Percentiles rank a stretch among this genome's conserved stretches.
Conservation (phyloP, 23 tunicate genomes). For the Styela clava region DNA sequence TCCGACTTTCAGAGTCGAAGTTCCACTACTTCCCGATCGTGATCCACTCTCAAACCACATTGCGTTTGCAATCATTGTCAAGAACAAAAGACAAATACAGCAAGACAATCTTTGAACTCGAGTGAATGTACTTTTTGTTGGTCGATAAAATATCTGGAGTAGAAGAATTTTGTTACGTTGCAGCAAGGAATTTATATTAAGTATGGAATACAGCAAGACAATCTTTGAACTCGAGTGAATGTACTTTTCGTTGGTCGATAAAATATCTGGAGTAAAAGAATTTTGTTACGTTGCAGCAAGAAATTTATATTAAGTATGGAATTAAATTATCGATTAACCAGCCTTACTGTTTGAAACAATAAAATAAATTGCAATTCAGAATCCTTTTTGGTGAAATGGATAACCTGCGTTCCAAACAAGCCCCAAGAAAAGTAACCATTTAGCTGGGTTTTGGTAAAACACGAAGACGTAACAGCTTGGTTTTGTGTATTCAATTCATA, state of each 20-base stretch:
- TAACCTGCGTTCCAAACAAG: no score
- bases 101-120: constrained; percentile 82
- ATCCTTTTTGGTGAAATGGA: no score
- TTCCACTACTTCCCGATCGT: constrained; percentile 54
- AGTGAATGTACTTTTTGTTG: constrained; percentile 82
- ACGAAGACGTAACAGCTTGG: no score
- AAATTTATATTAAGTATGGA: not conserved
- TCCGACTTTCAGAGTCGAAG: constrained; percentile 62
- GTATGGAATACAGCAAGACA: constrained; percentile 63
- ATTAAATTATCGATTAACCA: not conserved
- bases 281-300: not conserved
- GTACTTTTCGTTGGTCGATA: constrained; percentile 91
- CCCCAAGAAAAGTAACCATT: no score
- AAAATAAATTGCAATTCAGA: not conserved
- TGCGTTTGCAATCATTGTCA: constrained; percentile 98
- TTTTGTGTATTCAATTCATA: no score
- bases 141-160: constrained; percentile 87
- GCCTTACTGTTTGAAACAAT: not conserved
- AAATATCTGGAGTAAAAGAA: constrained; percentile 49
- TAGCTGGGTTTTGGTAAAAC: no score
- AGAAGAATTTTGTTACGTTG: not conserved
- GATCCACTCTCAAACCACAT: constrained; percentile 84
- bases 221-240: constrained; percentile 77
- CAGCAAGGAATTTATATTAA: not conserved
- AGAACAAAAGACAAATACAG: constrained; percentile 74